phyloP scores from a whole-genome alignment of 2,888 invertebrate genomes.

The Salpingus planirostris region DNA sequence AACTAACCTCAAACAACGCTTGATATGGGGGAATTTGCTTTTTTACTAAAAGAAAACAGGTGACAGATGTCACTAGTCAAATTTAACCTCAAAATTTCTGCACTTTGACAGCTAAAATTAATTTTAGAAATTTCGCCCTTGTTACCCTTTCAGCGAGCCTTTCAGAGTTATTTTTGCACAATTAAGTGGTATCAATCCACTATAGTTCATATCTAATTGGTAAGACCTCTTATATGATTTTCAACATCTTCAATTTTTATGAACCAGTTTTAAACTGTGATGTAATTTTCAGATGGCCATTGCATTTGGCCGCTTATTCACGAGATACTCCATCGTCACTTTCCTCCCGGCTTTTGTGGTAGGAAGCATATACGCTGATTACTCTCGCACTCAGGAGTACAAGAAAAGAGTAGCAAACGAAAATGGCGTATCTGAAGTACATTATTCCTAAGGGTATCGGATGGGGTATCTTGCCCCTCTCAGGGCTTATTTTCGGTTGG shows the following conservation, averaged over 20 bases:
- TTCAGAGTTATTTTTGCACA: no score
- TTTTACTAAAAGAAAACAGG: no score
- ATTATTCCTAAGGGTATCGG: constrained; percentile 45
- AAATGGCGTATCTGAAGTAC: constrained; percentile 41
- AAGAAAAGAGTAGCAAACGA: constrained; percentile 40
- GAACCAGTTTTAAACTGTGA: constrained; percentile 27
- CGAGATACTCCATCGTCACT: constrained; percentile 58
- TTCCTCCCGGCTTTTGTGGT: constrained; percentile 55
- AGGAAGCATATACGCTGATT: constrained; percentile 60
- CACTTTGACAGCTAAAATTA: no score
- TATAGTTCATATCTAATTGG: no score
- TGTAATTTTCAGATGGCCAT: constrained; percentile 46
- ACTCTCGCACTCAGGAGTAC: constrained; percentile 63
- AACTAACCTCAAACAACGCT: no score
- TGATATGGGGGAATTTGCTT: no score
- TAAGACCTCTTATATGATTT: not conserved
- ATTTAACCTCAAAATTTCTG: no score
- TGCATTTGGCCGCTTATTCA: constrained; percentile 40
- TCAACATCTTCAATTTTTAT: constrained; percentile 2
- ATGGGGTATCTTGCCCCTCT: constrained; percentile 46
- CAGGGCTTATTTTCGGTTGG: constrained; percentile 53
- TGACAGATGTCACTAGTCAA: no score
- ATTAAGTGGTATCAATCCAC: no score
- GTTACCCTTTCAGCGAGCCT: no score
- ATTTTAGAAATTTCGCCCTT: no score